A percentile compares a stretch with the other conserved stretches of the same genome.
Evolutionary conservation across 2,797 vertebrate species (phyloP).

Genomic region (Megaceryle alcyon): DNA sequence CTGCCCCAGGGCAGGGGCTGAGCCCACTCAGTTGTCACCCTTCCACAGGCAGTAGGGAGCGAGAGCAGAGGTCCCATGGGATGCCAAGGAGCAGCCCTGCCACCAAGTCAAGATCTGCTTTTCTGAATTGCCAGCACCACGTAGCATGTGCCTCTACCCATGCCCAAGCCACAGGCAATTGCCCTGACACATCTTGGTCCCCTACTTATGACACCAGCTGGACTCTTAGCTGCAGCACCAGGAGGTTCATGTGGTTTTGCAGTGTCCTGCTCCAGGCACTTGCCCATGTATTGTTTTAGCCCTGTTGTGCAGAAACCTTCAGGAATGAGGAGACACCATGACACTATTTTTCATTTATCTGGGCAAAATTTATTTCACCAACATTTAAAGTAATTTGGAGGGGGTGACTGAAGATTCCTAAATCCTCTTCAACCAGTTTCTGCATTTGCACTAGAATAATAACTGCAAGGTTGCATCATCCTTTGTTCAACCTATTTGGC

Average conservation of each 20-base stretch:
- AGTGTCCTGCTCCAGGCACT: neutral
- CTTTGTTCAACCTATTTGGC: neutral
- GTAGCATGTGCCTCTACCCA: fast-evolving
- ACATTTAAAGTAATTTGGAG: neutral
- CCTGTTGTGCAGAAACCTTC: neutral
- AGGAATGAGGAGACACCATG: neutral
- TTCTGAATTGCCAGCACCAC: neutral
- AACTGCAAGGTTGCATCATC: neutral
- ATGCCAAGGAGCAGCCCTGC: neutral
- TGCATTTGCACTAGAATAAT: neutral
- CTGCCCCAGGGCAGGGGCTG: neutral
- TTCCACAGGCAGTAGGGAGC: neutral
- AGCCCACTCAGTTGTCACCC: neutral
- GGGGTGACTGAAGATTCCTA: neutral
- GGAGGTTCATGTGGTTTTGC: fast-evolving
- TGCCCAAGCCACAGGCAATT: fast-evolving
- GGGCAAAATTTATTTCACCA: neutral
- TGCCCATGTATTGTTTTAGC: neutral
- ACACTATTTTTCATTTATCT: neutral
- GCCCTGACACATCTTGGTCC: fast-evolving
- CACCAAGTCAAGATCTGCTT: neutral
- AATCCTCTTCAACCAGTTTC: neutral
- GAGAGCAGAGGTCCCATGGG: neutral
- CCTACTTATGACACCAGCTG: neutral
- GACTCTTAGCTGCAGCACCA: neutral